Evolutionary conservation across 2,888 invertebrate species (phyloP), one percentile per base, ranked within the genome.

Genomic region (Sisyra nigra): DNA sequence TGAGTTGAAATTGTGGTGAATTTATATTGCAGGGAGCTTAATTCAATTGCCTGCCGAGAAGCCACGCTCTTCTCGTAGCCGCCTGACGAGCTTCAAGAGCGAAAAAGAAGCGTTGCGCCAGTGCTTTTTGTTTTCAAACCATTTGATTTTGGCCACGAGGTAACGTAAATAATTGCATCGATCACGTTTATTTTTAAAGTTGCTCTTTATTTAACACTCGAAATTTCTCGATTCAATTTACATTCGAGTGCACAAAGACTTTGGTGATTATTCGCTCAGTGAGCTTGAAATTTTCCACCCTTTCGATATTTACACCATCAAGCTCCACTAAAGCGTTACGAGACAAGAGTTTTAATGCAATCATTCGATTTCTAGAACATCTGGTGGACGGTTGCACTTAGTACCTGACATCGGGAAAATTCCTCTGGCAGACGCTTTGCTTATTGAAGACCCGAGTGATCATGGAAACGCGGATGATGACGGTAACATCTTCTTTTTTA

Each of bases 101-200:
- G 80, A 81, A 52, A 79, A 78, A 53, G 82, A 82, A 56, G 67
- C 70, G 6, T 63, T 79, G 2, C 70, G 91, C 0, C 89, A 89
- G 58, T 88, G 89, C 49, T 92, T 87, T 58, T 72, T 92, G 14
- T 92, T 92, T 66, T 88, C 89, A 48, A 89, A 89, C 67, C 87
- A 89, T 60, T 69, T 91, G 50, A 77, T 92, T 49, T 68, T 91
- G 40, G 84, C 88, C 2, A 89, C 85, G 2, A 71, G 81, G 63
- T 73, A 70, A 53, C 38, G 30, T 38, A 2, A 35, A 24, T 7
- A 7, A 5, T 24, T 24, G 24, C 24, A 24, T 3, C 72, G 86
- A 45, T 71, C 91, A 10, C 88, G 88, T 60, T 69, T 92, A 24
- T 24, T 24, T 24, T 24, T 24, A 24, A 24, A 5, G 24, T 24